phyloP scores from a whole-genome alignment of 2,888 invertebrate species.

The Athetis lepigone region DNA sequence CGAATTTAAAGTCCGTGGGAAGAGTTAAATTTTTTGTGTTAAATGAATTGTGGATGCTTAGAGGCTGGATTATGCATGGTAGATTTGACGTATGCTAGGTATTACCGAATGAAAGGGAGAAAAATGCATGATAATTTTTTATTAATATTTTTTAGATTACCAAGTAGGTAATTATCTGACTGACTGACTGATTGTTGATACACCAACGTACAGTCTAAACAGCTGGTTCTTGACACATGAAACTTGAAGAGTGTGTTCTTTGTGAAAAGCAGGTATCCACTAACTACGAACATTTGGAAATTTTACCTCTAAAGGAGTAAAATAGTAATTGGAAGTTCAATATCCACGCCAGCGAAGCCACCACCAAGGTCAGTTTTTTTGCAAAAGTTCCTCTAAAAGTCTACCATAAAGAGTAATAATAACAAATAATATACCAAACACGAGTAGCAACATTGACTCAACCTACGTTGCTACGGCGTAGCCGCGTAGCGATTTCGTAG shows the following conservation, averaged over 20 bases:
- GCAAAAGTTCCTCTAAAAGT: too few relatives aligned
- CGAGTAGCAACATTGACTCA: neutral
- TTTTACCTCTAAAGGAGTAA: too few relatives aligned
- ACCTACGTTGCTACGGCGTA: slow-evolving; percentile 44
- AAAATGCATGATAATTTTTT: neutral
- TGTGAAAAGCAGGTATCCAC: too few relatives aligned
- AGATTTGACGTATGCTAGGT: slow-evolving; percentile 25
- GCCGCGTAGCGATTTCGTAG: slow-evolving; percentile 51
- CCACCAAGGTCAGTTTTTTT: neutral
- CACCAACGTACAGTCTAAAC: too few relatives aligned
- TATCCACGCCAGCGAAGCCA: too few relatives aligned
- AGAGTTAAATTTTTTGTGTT: slow-evolving; percentile 26
- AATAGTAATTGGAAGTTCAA: too few relatives aligned
- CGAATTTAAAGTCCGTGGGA: slow-evolving; percentile 60
- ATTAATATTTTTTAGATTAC: neutral
- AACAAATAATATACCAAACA: neutral
- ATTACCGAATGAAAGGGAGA: neutral
- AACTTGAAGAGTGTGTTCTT: too few relatives aligned
- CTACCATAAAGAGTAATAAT: too few relatives aligned
- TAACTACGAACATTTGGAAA: too few relatives aligned
- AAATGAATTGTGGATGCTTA: slow-evolving; percentile 15
- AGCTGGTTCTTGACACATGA: too few relatives aligned
- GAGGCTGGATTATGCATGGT: slow-evolving; percentile 39
- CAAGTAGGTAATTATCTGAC: too few relatives aligned
- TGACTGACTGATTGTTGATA: too few relatives aligned